A percentile compares a stretch with the other conserved stretches of the same genome.
Conservation (phyloP, 2,797 vertebrate genomes). For the Gastrophryne carolinensis region DNA sequence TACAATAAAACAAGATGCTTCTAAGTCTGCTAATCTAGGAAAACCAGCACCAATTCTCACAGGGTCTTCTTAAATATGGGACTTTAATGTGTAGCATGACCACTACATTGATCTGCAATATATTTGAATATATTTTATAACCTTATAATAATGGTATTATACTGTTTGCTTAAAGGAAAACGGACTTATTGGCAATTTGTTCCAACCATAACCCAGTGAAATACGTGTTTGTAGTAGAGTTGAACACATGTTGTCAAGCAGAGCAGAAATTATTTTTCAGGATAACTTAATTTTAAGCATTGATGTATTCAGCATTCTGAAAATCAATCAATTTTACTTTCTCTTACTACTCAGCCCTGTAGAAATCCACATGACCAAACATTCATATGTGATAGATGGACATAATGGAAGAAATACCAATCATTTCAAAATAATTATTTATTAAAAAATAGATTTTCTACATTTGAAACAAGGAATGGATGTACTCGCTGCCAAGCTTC, state of each 20-base stretch:
- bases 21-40: conserved; percentile 52
- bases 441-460: not conserved
- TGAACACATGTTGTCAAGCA: conserved; percentile 8
- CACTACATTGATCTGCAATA: conserved; percentile 38
- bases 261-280: not conserved
- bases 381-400: too few species aligned
- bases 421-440: too few species aligned
- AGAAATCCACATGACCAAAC: too few species aligned
- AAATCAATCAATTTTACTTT: not conserved
- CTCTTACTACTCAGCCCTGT: too few species aligned
- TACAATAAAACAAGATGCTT: conserved; percentile 47
- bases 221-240: not conserved
- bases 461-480: too few species aligned
- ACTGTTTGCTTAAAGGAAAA: conserved; percentile 2
- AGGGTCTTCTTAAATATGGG: conserved; percentile 53
- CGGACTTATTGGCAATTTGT: not conserved
- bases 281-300: not conserved
- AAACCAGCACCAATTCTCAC: conserved; percentile 9
- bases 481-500: too few species aligned
- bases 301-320: not conserved
- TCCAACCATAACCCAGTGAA: conserved; percentile 28
- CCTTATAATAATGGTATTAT: not conserved
- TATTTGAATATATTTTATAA: not conserved
- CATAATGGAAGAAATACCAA: too few species aligned
- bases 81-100: conserved; percentile 54